phyloP scores from a whole-genome alignment of 2,797 vertebrate genomes.

The Lateolabrax maculatus region DNA sequence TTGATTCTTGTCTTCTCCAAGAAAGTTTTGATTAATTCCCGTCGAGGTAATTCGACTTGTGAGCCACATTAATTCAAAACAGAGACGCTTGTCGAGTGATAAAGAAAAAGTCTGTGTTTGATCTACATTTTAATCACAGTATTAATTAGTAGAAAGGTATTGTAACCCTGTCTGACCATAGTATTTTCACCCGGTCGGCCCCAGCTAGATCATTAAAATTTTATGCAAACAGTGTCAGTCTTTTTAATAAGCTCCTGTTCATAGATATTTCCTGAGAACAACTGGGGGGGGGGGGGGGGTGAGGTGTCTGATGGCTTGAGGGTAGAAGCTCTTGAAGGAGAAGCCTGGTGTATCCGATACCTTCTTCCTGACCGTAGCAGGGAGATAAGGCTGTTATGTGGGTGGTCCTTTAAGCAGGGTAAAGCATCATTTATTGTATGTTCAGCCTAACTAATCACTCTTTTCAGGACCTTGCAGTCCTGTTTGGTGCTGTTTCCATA shows the following conservation, averaged over 20 bases:
- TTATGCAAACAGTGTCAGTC: not conserved
- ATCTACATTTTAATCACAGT: conserved; percentile 45
- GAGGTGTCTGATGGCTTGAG: no score
- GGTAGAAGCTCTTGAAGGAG: no score
- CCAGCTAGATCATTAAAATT: not conserved
- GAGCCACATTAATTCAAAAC: conserved; percentile 48
- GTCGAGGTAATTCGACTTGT: conserved; percentile 33
- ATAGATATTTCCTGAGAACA: not conserved
- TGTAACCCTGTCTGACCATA: not conserved
- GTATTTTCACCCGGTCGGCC: not conserved
- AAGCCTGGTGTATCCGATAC: no score
- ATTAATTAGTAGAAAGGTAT: conserved; percentile 28
- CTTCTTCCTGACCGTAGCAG: no score
- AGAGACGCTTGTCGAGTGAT: conserved; percentile 23
- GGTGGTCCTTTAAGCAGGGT: no score
- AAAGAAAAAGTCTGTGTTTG: conserved; percentile 28
- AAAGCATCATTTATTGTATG: no score
- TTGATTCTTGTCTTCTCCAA: conserved; percentile 46
- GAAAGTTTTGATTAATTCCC: conserved; percentile 52
- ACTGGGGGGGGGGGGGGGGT: no score
- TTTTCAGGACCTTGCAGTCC: no score
- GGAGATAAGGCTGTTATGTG: no score
- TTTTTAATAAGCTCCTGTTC: conserved; percentile 6
- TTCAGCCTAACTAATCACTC: no score
- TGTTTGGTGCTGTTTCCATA: no score